A percentile compares a stretch with the other conserved stretches of the same genome.
These are phyloP conservation scores for Cheilosia scutellata DNA, from an alignment of 2,888 invertebrate genomes.

Conservation along the genomic window DNA sequence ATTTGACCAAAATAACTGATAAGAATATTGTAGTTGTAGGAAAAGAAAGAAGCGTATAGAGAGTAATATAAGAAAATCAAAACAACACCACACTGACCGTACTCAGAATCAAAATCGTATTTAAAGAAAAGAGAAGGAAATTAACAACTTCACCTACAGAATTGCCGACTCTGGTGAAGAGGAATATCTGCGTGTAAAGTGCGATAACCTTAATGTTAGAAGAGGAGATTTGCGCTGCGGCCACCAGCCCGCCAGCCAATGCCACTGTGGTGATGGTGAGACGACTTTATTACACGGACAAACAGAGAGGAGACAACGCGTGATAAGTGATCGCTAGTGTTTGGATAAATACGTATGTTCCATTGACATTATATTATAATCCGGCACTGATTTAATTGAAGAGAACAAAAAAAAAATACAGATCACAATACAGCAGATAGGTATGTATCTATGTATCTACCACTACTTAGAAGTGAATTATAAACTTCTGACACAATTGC, in stretches of 20 bases:
- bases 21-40: slow-evolving; percentile 49
- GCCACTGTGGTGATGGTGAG: background rate
- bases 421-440: background rate
- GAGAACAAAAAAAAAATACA: slow-evolving; percentile 23
- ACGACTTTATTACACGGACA: slow-evolving; percentile 30
- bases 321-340: slow-evolving; percentile 56
- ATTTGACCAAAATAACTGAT: slow-evolving; percentile 72
- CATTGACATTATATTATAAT: slow-evolving; percentile 59
- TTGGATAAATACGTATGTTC: slow-evolving; percentile 43
- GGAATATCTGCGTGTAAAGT: slow-evolving; percentile 71
- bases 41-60: slow-evolving; percentile 15
- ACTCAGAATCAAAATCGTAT: slow-evolving; percentile 40
- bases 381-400: slow-evolving; percentile 53
- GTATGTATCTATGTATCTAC: background rate
- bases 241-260: slow-evolving; percentile 14
- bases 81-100: slow-evolving; percentile 41
- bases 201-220: slow-evolving; percentile 73
- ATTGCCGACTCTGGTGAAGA: slow-evolving; percentile 55
- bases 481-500: slow-evolving; percentile 57
- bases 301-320: slow-evolving; percentile 43
- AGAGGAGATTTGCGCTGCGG: slow-evolving; percentile 55
- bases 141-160: slow-evolving; percentile 72
- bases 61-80: slow-evolving; percentile 44
- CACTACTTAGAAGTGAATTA: slow-evolving; percentile 17
- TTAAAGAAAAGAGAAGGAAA: slow-evolving; percentile 36